These are phyloP conservation scores for Chloroclysta siterata DNA, from an alignment of 2,888 invertebrate genomes.

Conservation along the genomic window DNA sequence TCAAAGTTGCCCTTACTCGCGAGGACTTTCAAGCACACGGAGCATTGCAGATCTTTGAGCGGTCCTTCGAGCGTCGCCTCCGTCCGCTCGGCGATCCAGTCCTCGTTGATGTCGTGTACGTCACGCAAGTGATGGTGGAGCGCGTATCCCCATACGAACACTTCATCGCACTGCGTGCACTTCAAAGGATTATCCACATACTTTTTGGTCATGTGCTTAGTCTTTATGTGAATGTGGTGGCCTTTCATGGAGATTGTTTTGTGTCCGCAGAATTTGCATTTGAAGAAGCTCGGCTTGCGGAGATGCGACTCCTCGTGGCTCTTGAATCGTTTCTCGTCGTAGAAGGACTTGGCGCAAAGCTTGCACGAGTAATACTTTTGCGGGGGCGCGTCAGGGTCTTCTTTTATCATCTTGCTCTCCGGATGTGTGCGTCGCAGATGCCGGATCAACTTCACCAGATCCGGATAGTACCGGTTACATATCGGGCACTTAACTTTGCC, in stretches of 20 bases:
- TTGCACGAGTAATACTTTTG: conserved; percentile 70
- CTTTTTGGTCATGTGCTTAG: conserved; percentile 68
- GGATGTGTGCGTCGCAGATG: conserved; percentile 77
- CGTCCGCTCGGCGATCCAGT: conserved; percentile 73
- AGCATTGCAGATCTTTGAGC: conserved; percentile 75
- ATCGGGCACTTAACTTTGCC: conserved; percentile 79
- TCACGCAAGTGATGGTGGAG: conserved; percentile 76
- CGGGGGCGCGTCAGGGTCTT: conserved; percentile 78
- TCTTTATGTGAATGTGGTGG: conserved; percentile 74
- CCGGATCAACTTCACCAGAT: conserved; percentile 73
- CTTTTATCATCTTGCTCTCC: conserved; percentile 81
- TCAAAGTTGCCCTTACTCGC: conserved; percentile 80
- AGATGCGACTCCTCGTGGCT: conserved; percentile 72
- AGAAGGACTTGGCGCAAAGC: conserved; percentile 76
- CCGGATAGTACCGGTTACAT: conserved; percentile 72
- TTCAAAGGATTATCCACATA: conserved; percentile 71
- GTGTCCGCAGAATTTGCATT: conserved; percentile 79
- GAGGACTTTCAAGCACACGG: conserved; percentile 75
- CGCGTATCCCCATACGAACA: conserved; percentile 71
- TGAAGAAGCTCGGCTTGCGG: conserved; percentile 74
- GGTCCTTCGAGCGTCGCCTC: conserved; percentile 64
- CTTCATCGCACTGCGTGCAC: conserved; percentile 73
- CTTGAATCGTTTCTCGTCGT: conserved; percentile 66
- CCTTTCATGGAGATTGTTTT: conserved; percentile 71
- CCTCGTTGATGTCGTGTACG: conserved; percentile 69